These are phyloP conservation scores for Hylaeus volcanicus DNA, from an alignment of 1,140 invertebrate genomes.

Conservation along the genomic window DNA sequence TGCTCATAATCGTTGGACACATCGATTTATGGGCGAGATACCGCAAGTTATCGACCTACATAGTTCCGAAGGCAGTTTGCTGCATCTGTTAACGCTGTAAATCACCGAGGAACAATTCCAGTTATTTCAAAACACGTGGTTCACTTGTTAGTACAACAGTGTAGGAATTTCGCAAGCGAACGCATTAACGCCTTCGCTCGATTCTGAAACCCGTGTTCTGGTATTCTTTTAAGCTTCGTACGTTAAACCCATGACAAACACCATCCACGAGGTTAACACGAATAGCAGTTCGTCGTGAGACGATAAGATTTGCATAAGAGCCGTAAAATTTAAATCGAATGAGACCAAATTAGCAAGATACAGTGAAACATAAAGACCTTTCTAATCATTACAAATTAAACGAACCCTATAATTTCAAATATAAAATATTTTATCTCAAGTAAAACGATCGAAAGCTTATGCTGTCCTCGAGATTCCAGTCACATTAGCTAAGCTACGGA, in stretches of 20 bases:
- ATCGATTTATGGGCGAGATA: neutral
- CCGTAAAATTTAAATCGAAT: too few relatives aligned
- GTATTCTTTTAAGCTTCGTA: neutral
- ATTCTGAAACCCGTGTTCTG: neutral
- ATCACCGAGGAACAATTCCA: neutral
- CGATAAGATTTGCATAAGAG: too few relatives aligned
- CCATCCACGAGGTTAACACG: too few relatives aligned
- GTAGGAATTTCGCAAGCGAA: conserved; percentile 8
- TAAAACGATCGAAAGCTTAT: too few relatives aligned
- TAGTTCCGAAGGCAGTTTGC: neutral
- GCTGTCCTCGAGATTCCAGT: too few relatives aligned
- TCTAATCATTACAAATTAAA: too few relatives aligned
- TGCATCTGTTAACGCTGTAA: conserved; percentile 1
- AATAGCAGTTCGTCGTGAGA: neutral
- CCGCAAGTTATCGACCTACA: neutral
- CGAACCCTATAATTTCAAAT: too few relatives aligned
- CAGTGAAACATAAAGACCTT: too few relatives aligned
- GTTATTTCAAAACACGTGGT: neutral
- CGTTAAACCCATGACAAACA: neutral
- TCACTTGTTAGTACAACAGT: neutral
- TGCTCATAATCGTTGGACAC: neutral
- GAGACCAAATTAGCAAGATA: too few relatives aligned
- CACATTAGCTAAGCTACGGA: too few relatives aligned
- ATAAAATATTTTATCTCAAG: too few relatives aligned
- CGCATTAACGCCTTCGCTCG: neutral